These are phyloP conservation scores for Campoplex capitator DNA, from an alignment of 2,888 invertebrate species.

Conservation along the genomic window DNA sequence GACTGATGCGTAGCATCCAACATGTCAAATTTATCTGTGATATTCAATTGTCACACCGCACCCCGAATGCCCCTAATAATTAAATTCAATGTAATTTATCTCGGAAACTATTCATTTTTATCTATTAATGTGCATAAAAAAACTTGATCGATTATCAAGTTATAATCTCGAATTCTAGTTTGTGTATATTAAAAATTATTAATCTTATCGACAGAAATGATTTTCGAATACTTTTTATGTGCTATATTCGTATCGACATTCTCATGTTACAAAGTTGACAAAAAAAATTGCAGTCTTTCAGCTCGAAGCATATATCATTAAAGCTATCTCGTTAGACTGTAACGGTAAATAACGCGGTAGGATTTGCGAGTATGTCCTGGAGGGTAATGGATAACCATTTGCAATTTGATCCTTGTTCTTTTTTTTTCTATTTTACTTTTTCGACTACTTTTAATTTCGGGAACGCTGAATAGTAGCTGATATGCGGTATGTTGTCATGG, in stretches of 20 bases:
- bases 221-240: constrained; percentile 4
- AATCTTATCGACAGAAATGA: neutral
- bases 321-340: constrained; percentile 45
- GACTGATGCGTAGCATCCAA: no score
- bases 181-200: neutral
- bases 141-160: constrained; percentile 20
- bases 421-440: neutral
- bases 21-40: no score
- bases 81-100: neutral
- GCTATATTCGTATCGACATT: constrained; percentile 14
- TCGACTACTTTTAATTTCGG: constrained; percentile 5
- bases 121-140: neutral
- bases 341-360: constrained; percentile 40
- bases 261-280: constrained; percentile 23
- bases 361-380: constrained; percentile 25
- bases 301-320: constrained; percentile 50
- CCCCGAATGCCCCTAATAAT: neutral
- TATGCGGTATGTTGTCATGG: no score
- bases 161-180: neutral
- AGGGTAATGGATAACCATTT: constrained; percentile 30
- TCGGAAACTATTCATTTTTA: neutral
- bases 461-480: constrained; percentile 19
- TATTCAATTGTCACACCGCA: neutral
- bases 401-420: constrained; percentile 43
- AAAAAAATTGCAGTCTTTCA: constrained; percentile 42